phyloP scores from a whole-genome alignment of 2,113 vertebrate species.

The Montifringilla adamsi region DNA sequence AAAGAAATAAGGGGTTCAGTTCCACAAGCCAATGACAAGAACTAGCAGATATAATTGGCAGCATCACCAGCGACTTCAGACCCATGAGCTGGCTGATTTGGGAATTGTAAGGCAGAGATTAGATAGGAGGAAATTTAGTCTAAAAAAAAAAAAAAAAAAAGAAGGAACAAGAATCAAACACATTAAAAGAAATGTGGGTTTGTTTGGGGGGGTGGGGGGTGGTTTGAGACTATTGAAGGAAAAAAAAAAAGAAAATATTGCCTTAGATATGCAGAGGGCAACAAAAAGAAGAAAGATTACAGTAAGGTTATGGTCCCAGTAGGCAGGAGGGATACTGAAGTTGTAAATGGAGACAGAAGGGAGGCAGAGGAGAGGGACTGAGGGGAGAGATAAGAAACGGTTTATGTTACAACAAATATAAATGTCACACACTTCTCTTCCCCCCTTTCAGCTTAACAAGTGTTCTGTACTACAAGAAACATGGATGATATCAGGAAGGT shows the following conservation, averaged over 20 bases:
- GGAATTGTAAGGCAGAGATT: not conserved
- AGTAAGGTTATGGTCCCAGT: constrained; percentile 33
- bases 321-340: constrained; percentile 35
- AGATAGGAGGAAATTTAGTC: not conserved
- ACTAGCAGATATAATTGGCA: not conserved
- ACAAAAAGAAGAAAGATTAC: constrained; percentile 27
- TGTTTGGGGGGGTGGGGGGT: rapidly evolving
- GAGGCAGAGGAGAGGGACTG: not conserved
- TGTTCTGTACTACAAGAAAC: constrained; percentile 43
- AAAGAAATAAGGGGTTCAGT: not conserved
- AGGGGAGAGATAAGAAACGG: constrained; percentile 55
- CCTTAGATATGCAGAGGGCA: constrained; percentile 8
- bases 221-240: not conserved
- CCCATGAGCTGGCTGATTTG: not conserved
- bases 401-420: constrained; percentile 51
- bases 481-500: constrained; percentile 27
- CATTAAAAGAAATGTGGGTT: not conserved
- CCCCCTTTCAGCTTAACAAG: constrained; percentile 37
- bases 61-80: not conserved
- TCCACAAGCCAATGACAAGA: not conserved
- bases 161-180: not conserved
- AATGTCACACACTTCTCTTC: constrained; percentile 46
- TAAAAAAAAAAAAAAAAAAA: too few species aligned
- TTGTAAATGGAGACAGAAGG: constrained; percentile 47
- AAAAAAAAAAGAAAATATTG: not conserved